These are phyloP conservation scores for Myotis davidii DNA, from an alignment of 2,113 vertebrate genomes.

Conservation along the genomic window DNA sequence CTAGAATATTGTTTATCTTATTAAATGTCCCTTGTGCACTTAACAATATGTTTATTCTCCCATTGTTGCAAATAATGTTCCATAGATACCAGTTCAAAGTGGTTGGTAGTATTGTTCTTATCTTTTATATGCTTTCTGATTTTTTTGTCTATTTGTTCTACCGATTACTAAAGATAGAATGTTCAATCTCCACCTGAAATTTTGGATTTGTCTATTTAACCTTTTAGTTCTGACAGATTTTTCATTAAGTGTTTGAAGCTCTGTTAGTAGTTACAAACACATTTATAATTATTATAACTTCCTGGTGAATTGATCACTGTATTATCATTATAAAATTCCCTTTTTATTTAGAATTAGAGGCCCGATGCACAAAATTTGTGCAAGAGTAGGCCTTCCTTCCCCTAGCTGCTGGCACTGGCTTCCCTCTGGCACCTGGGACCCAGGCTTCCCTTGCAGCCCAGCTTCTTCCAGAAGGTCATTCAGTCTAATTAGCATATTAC, in stretches of 20 bases:
- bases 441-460: too few relatives aligned
- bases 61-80: not conserved
- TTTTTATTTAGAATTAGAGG: not conserved
- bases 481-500: too few relatives aligned
- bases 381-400: too few relatives aligned
- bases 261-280: not conserved
- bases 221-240: not conserved
- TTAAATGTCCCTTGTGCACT: not conserved
- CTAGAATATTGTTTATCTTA: not conserved
- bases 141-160: not conserved
- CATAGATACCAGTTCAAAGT: not conserved
- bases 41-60: not conserved
- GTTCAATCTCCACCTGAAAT: not conserved
- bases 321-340: not conserved
- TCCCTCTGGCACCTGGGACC: too few relatives aligned
- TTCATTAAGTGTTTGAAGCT: not conserved
- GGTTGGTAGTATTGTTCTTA: not conserved
- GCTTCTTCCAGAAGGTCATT: too few relatives aligned
- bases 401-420: too few relatives aligned
- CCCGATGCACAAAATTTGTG: too few relatives aligned
- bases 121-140: not conserved
- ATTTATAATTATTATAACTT: not conserved
- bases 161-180: not conserved
- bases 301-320: not conserved
- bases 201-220: conserved; percentile 16